These are phyloP conservation scores for Schizothorax lantsangensis DNA, from an alignment of 2,797 vertebrate species.

Conservation along the genomic window DNA sequence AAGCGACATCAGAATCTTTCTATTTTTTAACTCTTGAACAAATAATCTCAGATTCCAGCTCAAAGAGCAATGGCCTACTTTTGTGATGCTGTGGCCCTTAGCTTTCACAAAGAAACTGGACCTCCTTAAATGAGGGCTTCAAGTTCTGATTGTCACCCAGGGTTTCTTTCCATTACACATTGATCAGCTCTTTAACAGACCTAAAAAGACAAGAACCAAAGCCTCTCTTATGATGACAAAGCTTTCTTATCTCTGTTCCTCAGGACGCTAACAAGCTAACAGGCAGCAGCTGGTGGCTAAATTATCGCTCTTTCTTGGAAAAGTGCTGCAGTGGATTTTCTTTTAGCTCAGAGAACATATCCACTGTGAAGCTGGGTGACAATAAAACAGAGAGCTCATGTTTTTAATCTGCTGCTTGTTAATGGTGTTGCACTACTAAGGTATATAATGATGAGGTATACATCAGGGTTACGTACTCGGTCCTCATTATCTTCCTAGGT, in stretches of 20 bases:
- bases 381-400: constrained; percentile 9
- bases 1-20: neutral
- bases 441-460: constrained; percentile 29
- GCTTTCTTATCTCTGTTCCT: constrained; percentile 55
- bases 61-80: neutral
- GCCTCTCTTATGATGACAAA: constrained; percentile 54
- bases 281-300: constrained; percentile 51
- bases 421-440: constrained; percentile 19
- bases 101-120: neutral
- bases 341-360: constrained; percentile 30
- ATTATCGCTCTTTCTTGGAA: constrained; percentile 36
- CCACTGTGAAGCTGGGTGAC: neutral
- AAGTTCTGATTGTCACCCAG: constrained; percentile 34
- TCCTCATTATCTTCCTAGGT: constrained; percentile 23
- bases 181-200: constrained; percentile 36
- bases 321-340: constrained; percentile 31
- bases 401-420: constrained; percentile 26
- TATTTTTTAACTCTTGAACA: neutral
- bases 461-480: constrained; percentile 1
- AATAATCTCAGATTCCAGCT: constrained; percentile 1
- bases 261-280: constrained; percentile 40
- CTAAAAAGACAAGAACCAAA: constrained; percentile 51
- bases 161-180: constrained; percentile 18
- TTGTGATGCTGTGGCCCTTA: neutral
- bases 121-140: constrained; percentile 29